Conservation (phyloP, 92 coral and sea anemone genomes). For the Galaxea fascicularis region DNA sequence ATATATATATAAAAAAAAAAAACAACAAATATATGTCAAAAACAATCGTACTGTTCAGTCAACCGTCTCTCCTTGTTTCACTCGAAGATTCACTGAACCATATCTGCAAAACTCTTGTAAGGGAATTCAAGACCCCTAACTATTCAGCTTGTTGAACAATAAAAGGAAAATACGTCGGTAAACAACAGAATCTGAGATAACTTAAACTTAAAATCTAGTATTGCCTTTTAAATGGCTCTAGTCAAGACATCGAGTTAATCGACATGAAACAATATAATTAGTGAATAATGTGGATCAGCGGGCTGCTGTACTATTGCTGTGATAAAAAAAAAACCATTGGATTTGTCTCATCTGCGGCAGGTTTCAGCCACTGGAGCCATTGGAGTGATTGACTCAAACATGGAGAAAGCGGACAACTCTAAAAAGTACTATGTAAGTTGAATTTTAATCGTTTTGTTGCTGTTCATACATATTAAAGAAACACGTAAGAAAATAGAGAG, state of each 20-base stretch:
- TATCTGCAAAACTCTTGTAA: too few relatives aligned
- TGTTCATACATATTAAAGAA: not conserved
- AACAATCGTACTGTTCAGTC: not conserved
- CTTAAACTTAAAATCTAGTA: not conserved
- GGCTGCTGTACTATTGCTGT: too few relatives aligned
- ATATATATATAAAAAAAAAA: too few relatives aligned
- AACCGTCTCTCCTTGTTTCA: too few relatives aligned
- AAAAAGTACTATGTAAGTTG: constrained; percentile 35
- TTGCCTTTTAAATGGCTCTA: not conserved
- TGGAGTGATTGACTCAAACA: constrained; percentile 33
- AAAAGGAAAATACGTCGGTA: too few relatives aligned
- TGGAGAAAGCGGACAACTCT: constrained; percentile 40
- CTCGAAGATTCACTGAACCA: not conserved
- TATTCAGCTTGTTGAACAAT: not conserved
- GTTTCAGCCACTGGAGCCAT: constrained; percentile 39
- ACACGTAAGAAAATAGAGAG: too few relatives aligned
- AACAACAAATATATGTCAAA: not conserved
- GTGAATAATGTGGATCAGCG: too few relatives aligned
- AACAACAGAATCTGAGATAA: not conserved
- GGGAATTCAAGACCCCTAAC: too few relatives aligned
- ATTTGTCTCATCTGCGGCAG: not conserved
- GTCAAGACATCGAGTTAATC: not conserved
- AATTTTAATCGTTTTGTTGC: not conserved
- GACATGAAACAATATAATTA: too few relatives aligned
- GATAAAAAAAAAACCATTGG: too few relatives aligned